Conservation (phyloP, 2,113 vertebrate genomes). For the Lipotes vexillifer region DNA sequence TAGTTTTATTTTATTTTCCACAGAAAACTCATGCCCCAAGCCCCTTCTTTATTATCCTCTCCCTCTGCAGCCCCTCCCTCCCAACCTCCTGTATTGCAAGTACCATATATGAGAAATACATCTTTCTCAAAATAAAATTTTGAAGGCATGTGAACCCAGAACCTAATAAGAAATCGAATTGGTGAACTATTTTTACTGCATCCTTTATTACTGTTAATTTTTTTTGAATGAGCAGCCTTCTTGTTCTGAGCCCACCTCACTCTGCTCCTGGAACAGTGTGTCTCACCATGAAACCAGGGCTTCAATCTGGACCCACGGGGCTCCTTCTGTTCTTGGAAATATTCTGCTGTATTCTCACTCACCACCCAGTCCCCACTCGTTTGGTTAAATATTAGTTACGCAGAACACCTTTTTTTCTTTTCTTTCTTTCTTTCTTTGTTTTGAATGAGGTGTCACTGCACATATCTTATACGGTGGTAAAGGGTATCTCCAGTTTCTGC, state of each 20-base stretch:
- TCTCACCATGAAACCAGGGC: background rate
- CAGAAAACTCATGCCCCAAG: background rate
- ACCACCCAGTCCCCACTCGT: background rate
- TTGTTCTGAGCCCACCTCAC: background rate
- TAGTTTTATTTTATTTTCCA: background rate
- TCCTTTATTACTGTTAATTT: background rate
- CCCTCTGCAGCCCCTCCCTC: background rate
- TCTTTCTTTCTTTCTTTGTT: background rate
- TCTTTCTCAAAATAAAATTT: background rate
- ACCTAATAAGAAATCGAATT: background rate
- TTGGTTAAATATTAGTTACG: background rate
- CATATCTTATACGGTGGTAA: background rate
- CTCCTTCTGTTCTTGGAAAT: background rate
- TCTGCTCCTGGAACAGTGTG: background rate
- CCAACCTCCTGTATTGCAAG: background rate
- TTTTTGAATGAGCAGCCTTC: background rate
- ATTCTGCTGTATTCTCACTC: background rate
- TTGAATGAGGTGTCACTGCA: background rate
- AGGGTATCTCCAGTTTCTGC: background rate
- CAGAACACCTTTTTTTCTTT: background rate
- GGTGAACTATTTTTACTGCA: background rate
- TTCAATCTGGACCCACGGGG: accelerated
- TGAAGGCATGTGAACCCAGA: background rate
- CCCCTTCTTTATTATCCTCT: background rate
- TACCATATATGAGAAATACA: background rate